Base-by-base conservation (phyloP, 2,797 vertebrate genomes). In the Lepilemur ruficaudatus region DNA sequence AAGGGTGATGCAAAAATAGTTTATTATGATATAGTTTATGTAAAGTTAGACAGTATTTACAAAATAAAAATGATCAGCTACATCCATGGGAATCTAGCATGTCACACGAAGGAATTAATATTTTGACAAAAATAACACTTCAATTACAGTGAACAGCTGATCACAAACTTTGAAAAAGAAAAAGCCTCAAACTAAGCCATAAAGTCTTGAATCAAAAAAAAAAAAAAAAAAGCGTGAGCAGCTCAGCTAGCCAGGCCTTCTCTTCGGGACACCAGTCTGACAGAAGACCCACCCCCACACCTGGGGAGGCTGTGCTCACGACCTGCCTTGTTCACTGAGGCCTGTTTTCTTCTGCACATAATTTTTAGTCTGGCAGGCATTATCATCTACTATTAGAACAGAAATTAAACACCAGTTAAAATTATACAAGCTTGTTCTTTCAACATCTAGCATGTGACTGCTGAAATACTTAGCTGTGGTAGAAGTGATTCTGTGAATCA, bases 1-100 rank as follows among this genome's bases (percentile, higher is more conserved):
- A 98, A 98, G 95, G 97, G 98, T 98, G 98, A 98, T 99, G 98
- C 98, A 99, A 99, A 99, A 99, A 99, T 99, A 99, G 98, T 99
- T 99, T 99, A 99, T 99, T 99, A 98, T 83, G 91, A 97, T 98
- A 98, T 86, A 97, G 97, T 98, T 98, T 98, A 98, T 98, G 98
- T 98, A 98, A 99, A 98, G 98, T 98, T 98, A 98, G 96, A 98
- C 98, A 98, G 94, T 98, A 99, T 99, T 99, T 98, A 99, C 98
- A 99, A 98, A 98, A 97, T 98, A 98, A 98, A 98, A 98, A 98
- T 91, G 63, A 98, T 97, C 97, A 98, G 98, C 98, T 98, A 97
- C 97, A 99, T 97, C 98, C 98, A 97, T 17, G 96, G 97, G 96
- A 98, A 98, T 98, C 98, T 98, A 98, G 98, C 97, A 81, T 79